phyloP scores from a whole-genome alignment of 2,797 vertebrate species.

The Enteromius treurensis region DNA sequence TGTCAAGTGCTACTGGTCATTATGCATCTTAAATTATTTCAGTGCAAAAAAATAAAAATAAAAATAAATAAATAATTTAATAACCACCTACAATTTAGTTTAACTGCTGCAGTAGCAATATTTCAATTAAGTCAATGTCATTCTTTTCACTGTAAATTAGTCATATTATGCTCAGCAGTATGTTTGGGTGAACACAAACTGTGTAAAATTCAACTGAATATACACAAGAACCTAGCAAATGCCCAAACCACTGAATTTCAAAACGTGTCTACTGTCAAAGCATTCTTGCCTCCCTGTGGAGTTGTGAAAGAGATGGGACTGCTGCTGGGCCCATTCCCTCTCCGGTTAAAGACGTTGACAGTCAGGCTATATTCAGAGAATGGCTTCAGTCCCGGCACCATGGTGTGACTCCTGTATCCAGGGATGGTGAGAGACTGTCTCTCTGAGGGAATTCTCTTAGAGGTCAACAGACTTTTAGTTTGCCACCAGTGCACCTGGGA shows the following conservation, averaged over 20 bases:
- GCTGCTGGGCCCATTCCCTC: conserved; percentile 90
- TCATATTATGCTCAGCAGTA: not conserved
- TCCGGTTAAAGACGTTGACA: conserved; percentile 88
- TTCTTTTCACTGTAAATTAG: not conserved
- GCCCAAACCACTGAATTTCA: conserved; percentile 25
- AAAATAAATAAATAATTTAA: not conserved
- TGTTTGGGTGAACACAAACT: conserved; percentile 5
- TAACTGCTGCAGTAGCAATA: not conserved
- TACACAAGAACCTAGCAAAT: conserved; percentile 2
- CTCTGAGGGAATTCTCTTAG: conserved; percentile 77
- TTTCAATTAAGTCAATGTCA: not conserved
- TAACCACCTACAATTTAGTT: not conserved
- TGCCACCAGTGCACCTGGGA: conserved; percentile 88
- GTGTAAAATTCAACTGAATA: not conserved
- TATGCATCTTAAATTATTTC: not conserved
- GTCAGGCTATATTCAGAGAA: conserved; percentile 90
- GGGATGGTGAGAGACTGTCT: conserved; percentile 80
- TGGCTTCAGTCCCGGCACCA: conserved; percentile 86
- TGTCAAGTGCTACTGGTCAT: not conserved
- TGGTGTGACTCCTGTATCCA: conserved; percentile 81
- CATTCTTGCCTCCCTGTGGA: conserved; percentile 90
- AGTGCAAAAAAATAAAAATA: not conserved
- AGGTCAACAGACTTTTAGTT: conserved; percentile 81
- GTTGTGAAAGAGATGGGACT: conserved; percentile 83
- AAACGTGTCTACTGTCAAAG: conserved; percentile 27